A percentile compares a stretch with the other conserved stretches of the same genome.
These are phyloP conservation scores for Esox niger DNA, from an alignment of 2,113 vertebrate genomes.

Conservation along the genomic window DNA sequence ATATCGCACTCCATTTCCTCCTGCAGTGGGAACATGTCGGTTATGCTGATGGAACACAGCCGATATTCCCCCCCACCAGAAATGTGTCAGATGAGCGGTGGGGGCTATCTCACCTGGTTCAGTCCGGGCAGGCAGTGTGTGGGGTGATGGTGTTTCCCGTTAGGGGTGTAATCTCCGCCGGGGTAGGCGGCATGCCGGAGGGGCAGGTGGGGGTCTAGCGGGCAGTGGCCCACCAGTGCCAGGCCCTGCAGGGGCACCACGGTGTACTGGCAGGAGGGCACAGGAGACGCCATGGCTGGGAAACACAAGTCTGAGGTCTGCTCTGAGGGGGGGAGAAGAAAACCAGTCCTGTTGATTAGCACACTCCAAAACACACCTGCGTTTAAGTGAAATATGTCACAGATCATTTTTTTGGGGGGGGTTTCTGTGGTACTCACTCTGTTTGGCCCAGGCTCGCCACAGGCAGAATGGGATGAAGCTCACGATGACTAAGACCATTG, in stretches of 20 bases:
- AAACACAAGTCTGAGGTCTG: conserved; percentile 89
- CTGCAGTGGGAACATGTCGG: conserved; percentile 37
- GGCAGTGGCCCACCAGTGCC: conserved; percentile 75
- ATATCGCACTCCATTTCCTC: conserved; percentile 74
- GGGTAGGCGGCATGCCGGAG: conserved; percentile 52
- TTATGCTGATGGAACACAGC: neutral
- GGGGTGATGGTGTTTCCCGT: conserved; percentile 69
- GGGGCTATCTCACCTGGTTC: conserved; percentile 73
- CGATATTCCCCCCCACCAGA: neutral
- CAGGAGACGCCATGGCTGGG: conserved; percentile 75
- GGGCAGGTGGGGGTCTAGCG: conserved; percentile 56
- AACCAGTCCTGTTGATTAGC: neutral
- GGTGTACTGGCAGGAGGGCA: conserved; percentile 91
- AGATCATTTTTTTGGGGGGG: no score
- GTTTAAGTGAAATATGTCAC: no score
- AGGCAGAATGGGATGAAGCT: conserved; percentile 95
- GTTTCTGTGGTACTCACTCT: conserved; percentile 85
- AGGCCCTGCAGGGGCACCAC: conserved; percentile 90
- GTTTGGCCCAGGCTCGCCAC: conserved; percentile 96
- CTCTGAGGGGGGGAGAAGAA: conserved; percentile 71
- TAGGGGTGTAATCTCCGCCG: conserved; percentile 57
- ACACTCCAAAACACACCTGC: no score
- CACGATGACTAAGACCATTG: conserved; percentile 88
- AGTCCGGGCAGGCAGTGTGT: conserved; percentile 70
- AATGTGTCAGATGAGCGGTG: no score